Base-by-base conservation (phyloP, 2,888 invertebrate species). In the Pedicia rivosa region DNA sequence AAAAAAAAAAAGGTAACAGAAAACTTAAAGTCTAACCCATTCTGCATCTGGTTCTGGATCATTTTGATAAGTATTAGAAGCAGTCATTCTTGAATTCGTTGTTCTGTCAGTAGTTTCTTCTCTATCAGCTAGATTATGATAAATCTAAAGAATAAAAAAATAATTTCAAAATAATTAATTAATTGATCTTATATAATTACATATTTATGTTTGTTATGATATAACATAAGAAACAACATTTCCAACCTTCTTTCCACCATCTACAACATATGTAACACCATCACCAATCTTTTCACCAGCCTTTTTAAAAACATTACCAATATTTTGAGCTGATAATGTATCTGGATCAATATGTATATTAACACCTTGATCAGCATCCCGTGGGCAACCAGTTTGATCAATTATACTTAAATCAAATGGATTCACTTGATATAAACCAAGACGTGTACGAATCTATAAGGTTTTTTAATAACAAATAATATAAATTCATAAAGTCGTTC, bases 341-440 rank as follows among this genome's bases (percentile, higher is more conserved):
- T 78, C 69, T 1, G 77, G 76, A 47, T 81, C 73, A 40, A 84
- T 77, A 55, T 78, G 72, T 43, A 83, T 76, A 53, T 74, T 72
- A 27, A 70, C 65, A 1, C 72, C 70, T 1, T 70, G 66, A 12
- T 65, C 59, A 5, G 66, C 66, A 43, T 70, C 64, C 9, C 57
- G 55, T 1, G 79, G 77, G 54, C 86, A 86, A 12, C 71, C 70
- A 16, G 50, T 66, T 54, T 84, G 86, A 5, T 71, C 68, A 44
- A 84, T 73, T 45, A 79, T 72, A 42, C 78, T 79, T 43, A 86
- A 57, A 48, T 79, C 78, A 56, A 66, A 80, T 0, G 82, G 81
- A 55, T 81, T 76, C n/a, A 84, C 72, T 31, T 78, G 76, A 51
- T 63, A 74, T 1, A 63, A 60, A 0, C 69, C 57, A 41, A 84